Evolutionary conservation across 2,888 invertebrate genomes (phyloP), one percentile per base, ranked within the genome.

Genomic region (Malthinus seriepunctatus): DNA sequence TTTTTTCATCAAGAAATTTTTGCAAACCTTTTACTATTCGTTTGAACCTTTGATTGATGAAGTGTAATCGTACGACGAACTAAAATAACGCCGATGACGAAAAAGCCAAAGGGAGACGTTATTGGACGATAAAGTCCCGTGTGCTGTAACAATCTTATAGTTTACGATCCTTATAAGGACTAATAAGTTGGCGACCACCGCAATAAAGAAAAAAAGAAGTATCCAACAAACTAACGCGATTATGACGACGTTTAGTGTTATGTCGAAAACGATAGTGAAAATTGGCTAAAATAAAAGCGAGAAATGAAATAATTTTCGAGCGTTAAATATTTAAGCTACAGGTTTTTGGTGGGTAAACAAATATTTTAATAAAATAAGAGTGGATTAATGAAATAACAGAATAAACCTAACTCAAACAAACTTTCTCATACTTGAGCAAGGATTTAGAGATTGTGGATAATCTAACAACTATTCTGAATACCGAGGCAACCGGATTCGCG

Each of bases 211-310:
- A 55, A 60, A 57, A 64, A 62, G 23, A 52, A 56, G 51, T 46
- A 54, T 47, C 50, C 47, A 46, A 60, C 51, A 48, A 51, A 50
- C 51, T 63, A 63, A 65, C 61, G 63, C 61, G 64, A 65, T 65
- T 65, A 65, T 65, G 58, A 61, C 64, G 58, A 61, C 64, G 56
- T 63, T 64, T 64, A 63, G 64, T 62, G 58, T 63, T 59, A 58
- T 58, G 62, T 52, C 35, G 45, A 51, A 34, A 62, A 42, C 59
- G 59, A 51, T 62, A 59, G 62, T 51, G 59, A 56, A 55, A 58
- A 59, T 23, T 59, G 55, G 49, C 51, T 58, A 37, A 47, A 47
- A 39, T 33, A 58, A 58, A 49, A 39, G n/a, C n/a, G n/a, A 51
- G 39, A 42, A 15, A 12, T 5, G 23, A 15, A 42, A 15, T 11